phyloP scores from a whole-genome alignment of 2,888 invertebrate species.

The Onthophagus sagittarius region DNA sequence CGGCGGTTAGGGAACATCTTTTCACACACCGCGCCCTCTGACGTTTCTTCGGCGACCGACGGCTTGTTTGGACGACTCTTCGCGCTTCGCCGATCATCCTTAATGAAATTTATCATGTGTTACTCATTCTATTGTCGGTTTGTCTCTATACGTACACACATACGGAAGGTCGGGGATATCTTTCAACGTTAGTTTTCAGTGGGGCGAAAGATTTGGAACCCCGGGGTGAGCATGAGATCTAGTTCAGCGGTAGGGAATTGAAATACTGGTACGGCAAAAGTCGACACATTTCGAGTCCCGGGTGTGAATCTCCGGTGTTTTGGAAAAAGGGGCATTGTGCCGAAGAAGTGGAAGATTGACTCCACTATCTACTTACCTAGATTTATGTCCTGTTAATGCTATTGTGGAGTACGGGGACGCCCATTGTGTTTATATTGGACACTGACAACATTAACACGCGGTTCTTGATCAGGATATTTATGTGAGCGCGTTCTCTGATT shows the following conservation, averaged over 20 bases:
- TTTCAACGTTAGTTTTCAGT: conserved; percentile 36
- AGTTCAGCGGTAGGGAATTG: conserved; percentile 43
- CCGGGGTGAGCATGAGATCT: conserved; percentile 38
- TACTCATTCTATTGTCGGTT: conserved; percentile 39
- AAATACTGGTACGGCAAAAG: conserved; percentile 35
- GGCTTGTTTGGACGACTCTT: conserved; percentile 41
- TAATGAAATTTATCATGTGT: conserved; percentile 48
- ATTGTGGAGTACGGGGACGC: conserved; percentile 43
- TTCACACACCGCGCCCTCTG: conserved; percentile 36
- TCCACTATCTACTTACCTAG: conserved; percentile 37
- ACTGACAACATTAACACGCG: conserved; percentile 45
- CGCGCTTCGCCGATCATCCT: conserved; percentile 39
- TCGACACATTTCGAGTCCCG: not conserved
- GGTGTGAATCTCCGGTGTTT: not conserved
- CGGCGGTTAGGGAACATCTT: conserved; percentile 39
- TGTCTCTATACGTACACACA: conserved; percentile 33
- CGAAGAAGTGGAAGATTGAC: not conserved
- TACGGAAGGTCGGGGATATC: conserved; percentile 25
- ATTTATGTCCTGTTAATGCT: conserved; percentile 49
- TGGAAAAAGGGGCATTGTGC: not conserved
- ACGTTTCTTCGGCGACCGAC: conserved; percentile 22
- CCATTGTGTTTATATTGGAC: conserved; percentile 47
- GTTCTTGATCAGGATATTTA: conserved; percentile 26
- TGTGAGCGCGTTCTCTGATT: conserved; percentile 35
- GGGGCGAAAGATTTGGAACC: conserved; percentile 26